Conservation (phyloP, 2,888 invertebrate genomes). For the Plusia festucae region DNA sequence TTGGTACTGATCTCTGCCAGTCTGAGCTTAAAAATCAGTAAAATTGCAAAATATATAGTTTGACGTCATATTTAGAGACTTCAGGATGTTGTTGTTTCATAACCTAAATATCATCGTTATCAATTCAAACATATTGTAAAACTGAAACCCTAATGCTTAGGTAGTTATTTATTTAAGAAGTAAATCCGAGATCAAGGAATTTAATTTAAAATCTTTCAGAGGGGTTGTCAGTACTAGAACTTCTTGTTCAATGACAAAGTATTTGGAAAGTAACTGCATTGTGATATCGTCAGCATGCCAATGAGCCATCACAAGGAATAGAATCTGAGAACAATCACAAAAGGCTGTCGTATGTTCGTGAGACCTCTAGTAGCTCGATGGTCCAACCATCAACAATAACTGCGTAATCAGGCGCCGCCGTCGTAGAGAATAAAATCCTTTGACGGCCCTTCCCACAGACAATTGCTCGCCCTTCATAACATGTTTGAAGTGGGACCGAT, state of each 20-base stretch:
- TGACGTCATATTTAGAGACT: not conserved
- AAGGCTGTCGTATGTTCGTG: not conserved
- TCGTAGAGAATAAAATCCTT: slow-evolving; percentile 1
- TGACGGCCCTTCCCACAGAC: slow-evolving; percentile 1
- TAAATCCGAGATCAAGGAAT: no score
- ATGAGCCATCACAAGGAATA: no score
- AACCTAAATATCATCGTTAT: slow-evolving; percentile 1
- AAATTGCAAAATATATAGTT: not conserved
- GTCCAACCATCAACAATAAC: not conserved
- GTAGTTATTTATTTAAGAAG: not conserved
- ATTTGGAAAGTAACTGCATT: no score
- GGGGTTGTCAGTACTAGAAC: no score
- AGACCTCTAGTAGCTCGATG: not conserved
- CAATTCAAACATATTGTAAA: not conserved
- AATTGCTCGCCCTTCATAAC: slow-evolving; percentile 4
- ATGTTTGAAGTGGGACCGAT: not conserved
- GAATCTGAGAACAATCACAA: not conserved
- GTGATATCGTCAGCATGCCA: no score
- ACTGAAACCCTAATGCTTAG: not conserved
- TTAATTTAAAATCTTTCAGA: not conserved
- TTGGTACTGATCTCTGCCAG: no score
- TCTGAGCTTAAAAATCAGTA: not conserved
- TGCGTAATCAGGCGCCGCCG: slow-evolving; percentile 3
- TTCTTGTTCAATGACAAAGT: no score
- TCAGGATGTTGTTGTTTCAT: slow-evolving; percentile 4